Evolutionary conservation across 92 coral and sea anemone species (phyloP), one percentile per base, ranked within the genome.

Genomic region (Bergia puertoricense): DNA sequence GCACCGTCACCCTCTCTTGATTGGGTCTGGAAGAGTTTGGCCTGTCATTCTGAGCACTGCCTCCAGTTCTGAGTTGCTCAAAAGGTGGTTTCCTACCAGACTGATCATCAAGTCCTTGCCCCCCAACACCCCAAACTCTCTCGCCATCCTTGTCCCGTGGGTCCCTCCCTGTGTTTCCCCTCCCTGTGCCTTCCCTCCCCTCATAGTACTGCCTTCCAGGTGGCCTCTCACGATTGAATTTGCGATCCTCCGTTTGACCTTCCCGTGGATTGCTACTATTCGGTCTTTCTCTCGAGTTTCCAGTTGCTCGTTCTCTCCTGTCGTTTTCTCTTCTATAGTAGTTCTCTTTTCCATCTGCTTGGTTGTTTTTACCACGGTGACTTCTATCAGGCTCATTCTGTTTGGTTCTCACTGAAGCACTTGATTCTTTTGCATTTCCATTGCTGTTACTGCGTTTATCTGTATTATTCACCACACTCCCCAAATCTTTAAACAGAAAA

Each of bases 211-310:
- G 76, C 56, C 89, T 69, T 18, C 89, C 91, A 77, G 86, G 56
- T 20, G 86, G 45, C 88, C 79, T 91, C 56, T 85, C 93, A 80
- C 80, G 94, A 57, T 86, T 92, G 76, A 62, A 74, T 74, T 79
- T 88, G 65, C 83, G 85, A 66, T 62, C 13, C 44, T 88, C 90
- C 74, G 73, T 62, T 69, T 41, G 41, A 13, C 71, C 82, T 23
- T 22, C 81, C 42, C 88, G 86, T 39, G 59, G 8, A 23, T 81
- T 72, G 54, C 43, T 74, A 54, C 73, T 38, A 36, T 50, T 88
- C 76, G 81, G 45, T 51, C 40, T 51, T 81, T 51, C 81, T 78
- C 79, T 73, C 56, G 38, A 82, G 38, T 71, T 76, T 39, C 51
- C 57, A n/a, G 38, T 22, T 0, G 71, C 74, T 65, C 59, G 62